These are phyloP conservation scores for Muscicapa adusta DNA, from an alignment of 2,113 vertebrate genomes.

Conservation along the genomic window DNA sequence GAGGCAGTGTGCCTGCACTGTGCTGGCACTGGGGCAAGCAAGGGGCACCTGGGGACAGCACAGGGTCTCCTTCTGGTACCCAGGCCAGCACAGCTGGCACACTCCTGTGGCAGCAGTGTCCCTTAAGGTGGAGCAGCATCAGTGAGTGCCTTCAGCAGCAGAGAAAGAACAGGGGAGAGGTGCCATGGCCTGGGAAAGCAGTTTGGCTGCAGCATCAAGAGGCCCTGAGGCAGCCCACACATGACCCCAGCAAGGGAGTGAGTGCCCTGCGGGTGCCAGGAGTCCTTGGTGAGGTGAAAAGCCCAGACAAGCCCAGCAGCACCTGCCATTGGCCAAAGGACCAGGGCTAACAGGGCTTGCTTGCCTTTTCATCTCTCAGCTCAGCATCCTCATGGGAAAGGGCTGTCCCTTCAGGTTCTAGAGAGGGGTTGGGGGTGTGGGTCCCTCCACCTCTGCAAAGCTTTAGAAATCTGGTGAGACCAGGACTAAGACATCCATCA, in stretches of 20 bases:
- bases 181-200: neutral
- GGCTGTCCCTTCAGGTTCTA: neutral
- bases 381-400: neutral
- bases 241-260: neutral
- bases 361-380: neutral
- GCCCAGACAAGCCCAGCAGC: neutral
- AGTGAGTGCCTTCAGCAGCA: neutral
- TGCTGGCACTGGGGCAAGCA: neutral
- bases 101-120: rapidly evolving
- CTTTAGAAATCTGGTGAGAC: neutral
- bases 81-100: neutral
- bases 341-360: too few species aligned
- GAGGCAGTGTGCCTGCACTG: neutral
- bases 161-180: neutral
- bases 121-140: neutral
- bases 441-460: neutral
- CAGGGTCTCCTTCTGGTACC: neutral
- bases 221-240: neutral
- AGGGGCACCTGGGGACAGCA: neutral
- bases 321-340: rapidly evolving
- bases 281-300: neutral
- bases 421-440: rapidly evolving
- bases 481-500: too few species aligned
- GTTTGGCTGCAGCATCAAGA: rapidly evolving
- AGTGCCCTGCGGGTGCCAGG: neutral